Conservation (phyloP, 1,140 invertebrate species). For the Fopius arisanus region DNA sequence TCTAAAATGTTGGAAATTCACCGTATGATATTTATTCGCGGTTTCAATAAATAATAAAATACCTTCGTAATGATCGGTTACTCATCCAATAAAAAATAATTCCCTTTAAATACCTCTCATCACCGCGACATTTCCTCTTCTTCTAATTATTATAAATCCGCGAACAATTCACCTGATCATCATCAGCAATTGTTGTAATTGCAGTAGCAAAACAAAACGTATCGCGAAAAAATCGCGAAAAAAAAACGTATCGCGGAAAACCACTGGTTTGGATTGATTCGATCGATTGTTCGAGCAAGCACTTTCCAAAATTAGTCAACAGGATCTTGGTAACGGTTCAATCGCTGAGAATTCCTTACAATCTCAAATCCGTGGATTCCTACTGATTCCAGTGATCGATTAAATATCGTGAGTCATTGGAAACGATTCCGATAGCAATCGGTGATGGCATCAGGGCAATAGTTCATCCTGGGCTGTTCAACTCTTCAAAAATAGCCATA, state of each 20-base stretch:
- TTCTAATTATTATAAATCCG: not conserved
- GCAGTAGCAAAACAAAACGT: not conserved
- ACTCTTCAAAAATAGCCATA: not conserved
- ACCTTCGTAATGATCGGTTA: not conserved
- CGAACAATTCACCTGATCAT: not conserved
- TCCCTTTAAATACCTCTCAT: not conserved
- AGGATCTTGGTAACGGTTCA: not conserved
- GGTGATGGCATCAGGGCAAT: not conserved
- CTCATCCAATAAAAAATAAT: not conserved
- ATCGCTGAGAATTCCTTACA: not conserved
- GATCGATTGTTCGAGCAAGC: not conserved
- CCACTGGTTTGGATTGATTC: not conserved
- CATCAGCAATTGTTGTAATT: not conserved
- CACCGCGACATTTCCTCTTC: not conserved
- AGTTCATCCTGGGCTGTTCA: not conserved
- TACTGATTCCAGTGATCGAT: not conserved
- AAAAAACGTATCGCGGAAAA: not conserved
- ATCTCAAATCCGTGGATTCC: not conserved
- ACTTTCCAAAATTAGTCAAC: not conserved
- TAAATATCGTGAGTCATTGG: not conserved
- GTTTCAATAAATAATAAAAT: not conserved
- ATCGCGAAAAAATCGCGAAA: not conserved
- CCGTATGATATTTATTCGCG: not conserved
- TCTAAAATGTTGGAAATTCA: not conserved
- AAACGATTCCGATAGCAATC: not conserved